These are phyloP conservation scores for Benthosema pterotum DNA, from an alignment of 2,797 vertebrate genomes.

Conservation along the genomic window DNA sequence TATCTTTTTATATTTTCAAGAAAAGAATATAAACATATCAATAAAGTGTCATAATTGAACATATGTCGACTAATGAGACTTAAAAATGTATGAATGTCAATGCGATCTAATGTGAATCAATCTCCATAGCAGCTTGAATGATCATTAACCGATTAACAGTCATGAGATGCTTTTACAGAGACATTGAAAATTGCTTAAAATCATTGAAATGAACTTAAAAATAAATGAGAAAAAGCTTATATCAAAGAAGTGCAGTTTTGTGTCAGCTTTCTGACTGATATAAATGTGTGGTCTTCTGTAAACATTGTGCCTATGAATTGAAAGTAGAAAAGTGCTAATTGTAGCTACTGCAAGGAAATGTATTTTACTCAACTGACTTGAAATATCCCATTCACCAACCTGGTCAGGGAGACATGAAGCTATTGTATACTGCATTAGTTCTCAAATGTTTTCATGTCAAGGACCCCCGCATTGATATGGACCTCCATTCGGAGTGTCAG, in stretches of 20 bases:
- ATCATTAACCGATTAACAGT: constrained; percentile 67
- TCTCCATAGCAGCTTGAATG: constrained; percentile 80
- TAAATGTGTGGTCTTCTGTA: constrained; percentile 6
- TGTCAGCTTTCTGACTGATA: constrained; percentile 32
- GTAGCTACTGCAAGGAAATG: constrained; percentile 33
- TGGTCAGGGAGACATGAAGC: constrained; percentile 13
- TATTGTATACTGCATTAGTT: too few species aligned
- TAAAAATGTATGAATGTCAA: constrained; percentile 82
- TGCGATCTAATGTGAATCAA: constrained; percentile 76
- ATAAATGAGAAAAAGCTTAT: constrained; percentile 72
- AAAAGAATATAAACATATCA: constrained; percentile 82
- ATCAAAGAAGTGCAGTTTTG: constrained; percentile 57
- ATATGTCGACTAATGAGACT: constrained; percentile 81
- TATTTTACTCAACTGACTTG: constrained; percentile 22
- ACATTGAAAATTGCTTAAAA: constrained; percentile 75
- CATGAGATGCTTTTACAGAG: constrained; percentile 76
- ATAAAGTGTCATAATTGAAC: constrained; percentile 81
- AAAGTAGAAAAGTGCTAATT: constrained; percentile 9
- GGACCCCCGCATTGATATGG: too few species aligned
- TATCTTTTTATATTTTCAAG: constrained; percentile 84
- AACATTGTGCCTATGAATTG: constrained; percentile 22
- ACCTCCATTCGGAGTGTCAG: too few species aligned
- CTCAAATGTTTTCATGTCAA: too few species aligned
- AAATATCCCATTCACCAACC: constrained; percentile 15
- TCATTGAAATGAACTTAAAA: constrained; percentile 76